Evolutionary conservation across 2,113 vertebrate species (phyloP), one percentile per base, ranked within the genome.

Genomic region (Plotosus lineatus): DNA sequence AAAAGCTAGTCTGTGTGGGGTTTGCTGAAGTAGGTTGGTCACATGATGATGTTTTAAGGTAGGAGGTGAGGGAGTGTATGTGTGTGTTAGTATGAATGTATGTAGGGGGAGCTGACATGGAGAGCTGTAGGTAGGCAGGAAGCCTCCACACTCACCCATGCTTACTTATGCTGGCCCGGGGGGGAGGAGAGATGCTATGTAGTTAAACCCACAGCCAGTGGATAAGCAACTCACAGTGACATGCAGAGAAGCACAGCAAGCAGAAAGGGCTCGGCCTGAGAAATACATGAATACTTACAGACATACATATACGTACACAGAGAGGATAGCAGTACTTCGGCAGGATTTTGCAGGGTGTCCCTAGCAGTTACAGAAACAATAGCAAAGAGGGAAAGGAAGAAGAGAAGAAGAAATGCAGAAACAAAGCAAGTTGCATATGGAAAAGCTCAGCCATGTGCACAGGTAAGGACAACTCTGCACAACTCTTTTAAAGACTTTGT

Each of bases 391-490:
- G 55, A 31, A 79, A 58, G 76, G 19, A 65, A 86, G 86, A 87
- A 85, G 72, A 71, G 77, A 82, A 88, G 85, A 82, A 88, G 85
- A 88, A 87, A 86, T 88, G 87, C 58, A 50, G 23, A 91, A 87
- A 92, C 89, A 91, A 91, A 92, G 90, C 89, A 69, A 87, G 86
- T 85, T 87, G 84, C 90, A 87, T 82, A 87, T 89, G 89, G 88
- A 92, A 89, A 88, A 88, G 86, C 77, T 87, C 88, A 89, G 85
- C 89, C 91, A 89, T 90, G 91, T 90, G 90, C 89, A 90, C 92
- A 94, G 93, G 92, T 93, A 92, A 82, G 89, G 90, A 50, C 86
- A 73, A 81, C 65, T 73, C 48, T 36, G 60, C 48, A 71, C n/a
- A 74, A 68, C 77, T 82, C 61, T 79, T 33, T 71, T n/a, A 23